Percentiles rank a stretch among this genome's conserved stretches.
Conservation (phyloP, 2,113 vertebrate species). For the Melierax canorus region DNA sequence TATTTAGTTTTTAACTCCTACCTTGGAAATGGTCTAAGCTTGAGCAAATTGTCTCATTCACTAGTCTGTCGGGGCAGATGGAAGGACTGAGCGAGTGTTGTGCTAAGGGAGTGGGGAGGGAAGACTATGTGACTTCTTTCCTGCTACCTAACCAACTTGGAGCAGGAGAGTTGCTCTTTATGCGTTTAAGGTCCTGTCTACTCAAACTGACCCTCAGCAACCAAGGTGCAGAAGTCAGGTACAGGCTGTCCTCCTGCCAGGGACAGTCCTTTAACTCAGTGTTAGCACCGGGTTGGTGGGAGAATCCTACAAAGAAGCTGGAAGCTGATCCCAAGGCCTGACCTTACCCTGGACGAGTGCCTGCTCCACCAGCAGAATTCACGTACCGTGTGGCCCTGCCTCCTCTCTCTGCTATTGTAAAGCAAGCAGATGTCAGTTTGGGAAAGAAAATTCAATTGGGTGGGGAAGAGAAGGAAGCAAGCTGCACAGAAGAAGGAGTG, state of each 20-base stretch:
- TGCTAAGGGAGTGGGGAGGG: background rate
- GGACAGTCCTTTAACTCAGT: background rate
- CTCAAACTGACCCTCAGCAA: background rate
- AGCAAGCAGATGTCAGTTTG: background rate
- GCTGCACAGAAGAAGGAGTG: background rate
- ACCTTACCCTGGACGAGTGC: background rate
- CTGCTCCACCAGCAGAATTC: background rate
- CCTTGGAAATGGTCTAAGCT: background rate
- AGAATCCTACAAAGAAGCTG: background rate
- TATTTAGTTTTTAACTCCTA: background rate
- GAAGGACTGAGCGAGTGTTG: accelerated
- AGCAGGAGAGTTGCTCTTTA: background rate
- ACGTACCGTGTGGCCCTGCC: background rate
- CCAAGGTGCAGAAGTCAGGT: background rate
- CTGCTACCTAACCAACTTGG: background rate
- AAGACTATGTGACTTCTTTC: background rate
- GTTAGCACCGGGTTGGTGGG: background rate
- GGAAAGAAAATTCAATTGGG: background rate
- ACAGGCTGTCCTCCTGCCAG: background rate
- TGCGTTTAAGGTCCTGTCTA: background rate
- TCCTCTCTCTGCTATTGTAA: background rate
- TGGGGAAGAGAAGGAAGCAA: background rate
- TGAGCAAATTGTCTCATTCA: background rate
- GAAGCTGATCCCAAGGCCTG: background rate
- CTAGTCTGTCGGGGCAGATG: background rate